Evolutionary conservation across 2,113 vertebrate species (phyloP), one percentile per base, ranked within the genome.

Genomic region (Nesoenas mayeri): DNA sequence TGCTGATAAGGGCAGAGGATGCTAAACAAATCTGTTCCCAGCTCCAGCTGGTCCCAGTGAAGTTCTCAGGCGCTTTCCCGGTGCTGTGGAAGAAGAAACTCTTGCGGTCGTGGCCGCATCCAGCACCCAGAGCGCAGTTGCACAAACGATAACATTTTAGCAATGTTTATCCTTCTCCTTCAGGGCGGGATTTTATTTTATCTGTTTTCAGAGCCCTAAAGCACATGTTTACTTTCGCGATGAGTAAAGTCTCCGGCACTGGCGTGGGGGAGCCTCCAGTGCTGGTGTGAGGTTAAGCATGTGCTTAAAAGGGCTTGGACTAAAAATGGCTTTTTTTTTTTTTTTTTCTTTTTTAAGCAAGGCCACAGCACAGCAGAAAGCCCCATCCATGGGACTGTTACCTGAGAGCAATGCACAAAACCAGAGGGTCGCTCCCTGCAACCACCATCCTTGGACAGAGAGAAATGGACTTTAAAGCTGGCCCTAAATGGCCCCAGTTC

Each of bases 121-220:
- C 89, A 80, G 89, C 88, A 72, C 79, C 84, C 91, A 15, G 44
- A 62, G 69, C 2, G 2, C 65, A 5, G 61, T 70, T 31, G 71
- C 67, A 88, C 67, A 47, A 93, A 90, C 0, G 88, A 88, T 58
- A 95, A 94, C 93, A 81, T 75, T 74, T 29, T 31, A 94, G 93
- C 72, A 32, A 65, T 93, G 92, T 95, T 95, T 94, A 96, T 90
- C 67, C 82, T 80, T 12, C 57, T 77, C 79, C 88, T 94, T 66
- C 93, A 80, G 93, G 88, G 82, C 2, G 10, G 56, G 12, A 74
- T 91, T 56, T 79, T 73, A 54, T 79, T 93, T 74, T 80, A 91
- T 88, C 92, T 72, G 60, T 91, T 95, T 93, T 89, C 88, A 91
- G 93, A 96, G 91, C 93, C 91, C 89, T 85, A 70, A 91, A 90